Evolutionary conservation across 2,113 vertebrate species (phyloP), one percentile per base, ranked within the genome.

Genomic region (Macroglossus sobrinus): DNA sequence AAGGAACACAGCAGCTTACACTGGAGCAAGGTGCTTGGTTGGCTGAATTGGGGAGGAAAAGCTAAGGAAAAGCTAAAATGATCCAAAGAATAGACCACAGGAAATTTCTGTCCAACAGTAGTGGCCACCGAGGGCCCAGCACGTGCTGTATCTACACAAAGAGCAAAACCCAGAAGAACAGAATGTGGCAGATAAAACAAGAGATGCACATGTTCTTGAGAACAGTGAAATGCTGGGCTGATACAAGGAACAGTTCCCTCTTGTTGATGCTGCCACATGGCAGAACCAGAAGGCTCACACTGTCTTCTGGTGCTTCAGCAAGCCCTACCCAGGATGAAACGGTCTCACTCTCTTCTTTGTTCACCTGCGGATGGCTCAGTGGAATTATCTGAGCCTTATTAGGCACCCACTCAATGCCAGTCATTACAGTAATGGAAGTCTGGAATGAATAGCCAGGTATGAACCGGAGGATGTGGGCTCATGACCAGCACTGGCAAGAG

Each of bases 231-330:
- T 0, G 30, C 45, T 0, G 5, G 9, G 2, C 9, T 13, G 15
- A 6, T 0, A 0, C 14, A 3, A 55, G 74, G 22, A 15, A 26
- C 3, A 0, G 40, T 38, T 7, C 0, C 21, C 22, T 47, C 15
- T 3, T 7, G 10, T 1, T 1, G 26, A 43, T 10, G 21, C 2
- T 30, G 33, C 13, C 0, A 13, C 66, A 0, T 8, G 9, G 55
- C 80, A 50, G 33, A 57, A 61, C 33, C 7, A 18, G 33, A 5
- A 30, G 0, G 2, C 4, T 22, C 1, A 0, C 1, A 0, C n/a
- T 2, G 16, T 0, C 61, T 35, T 7, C 80, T 33, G 47, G 22
- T 6, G 33, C 57, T 45, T 14, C 24, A 0, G 10, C 28, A 40
- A 91, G 50, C 21, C 30, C 63, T 50, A 0, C 28, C 35, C 59